Conservation (phyloP, 1,140 invertebrate genomes). For the Plutomurus gul region DNA sequence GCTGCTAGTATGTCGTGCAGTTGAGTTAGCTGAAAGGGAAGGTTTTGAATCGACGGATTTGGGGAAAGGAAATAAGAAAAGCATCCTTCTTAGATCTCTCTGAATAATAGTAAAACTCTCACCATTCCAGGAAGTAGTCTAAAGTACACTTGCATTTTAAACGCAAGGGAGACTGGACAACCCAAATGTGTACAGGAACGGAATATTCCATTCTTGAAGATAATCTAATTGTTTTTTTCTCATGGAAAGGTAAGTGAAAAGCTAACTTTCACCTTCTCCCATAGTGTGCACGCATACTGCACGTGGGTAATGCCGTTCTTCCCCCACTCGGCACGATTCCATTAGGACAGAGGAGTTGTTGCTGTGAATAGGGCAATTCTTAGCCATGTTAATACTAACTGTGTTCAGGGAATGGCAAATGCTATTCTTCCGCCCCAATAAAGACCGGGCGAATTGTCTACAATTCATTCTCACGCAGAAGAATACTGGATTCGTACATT, state of each 20-base stretch:
- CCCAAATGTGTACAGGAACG: neutral
- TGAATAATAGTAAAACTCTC: too few relatives aligned
- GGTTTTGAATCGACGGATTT: too few relatives aligned
- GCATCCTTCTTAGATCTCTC: too few relatives aligned
- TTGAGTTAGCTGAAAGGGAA: neutral
- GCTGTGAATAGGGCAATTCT: conserved; percentile 3
- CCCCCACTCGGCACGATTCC: neutral
- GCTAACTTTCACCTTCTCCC: conserved; percentile 13
- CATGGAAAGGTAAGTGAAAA: neutral
- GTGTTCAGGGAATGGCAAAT: neutral
- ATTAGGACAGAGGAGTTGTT: neutral
- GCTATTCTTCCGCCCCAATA: neutral
- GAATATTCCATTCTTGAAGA: neutral
- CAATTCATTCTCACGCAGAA: conserved; percentile 5
- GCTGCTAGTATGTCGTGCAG: too few relatives aligned
- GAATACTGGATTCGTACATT: neutral
- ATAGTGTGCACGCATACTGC: too few relatives aligned
- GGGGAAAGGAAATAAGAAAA: too few relatives aligned
- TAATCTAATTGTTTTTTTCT: conserved; percentile 20
- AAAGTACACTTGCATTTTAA: neutral
- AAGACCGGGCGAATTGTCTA: neutral
- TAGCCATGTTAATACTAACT: neutral
- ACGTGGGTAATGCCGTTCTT: neutral
- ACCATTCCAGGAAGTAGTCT: too few relatives aligned
- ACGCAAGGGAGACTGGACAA: neutral